Evolutionary conservation across 2,888 invertebrate genomes (phyloP).

Genomic region (Hesperia comma): DNA sequence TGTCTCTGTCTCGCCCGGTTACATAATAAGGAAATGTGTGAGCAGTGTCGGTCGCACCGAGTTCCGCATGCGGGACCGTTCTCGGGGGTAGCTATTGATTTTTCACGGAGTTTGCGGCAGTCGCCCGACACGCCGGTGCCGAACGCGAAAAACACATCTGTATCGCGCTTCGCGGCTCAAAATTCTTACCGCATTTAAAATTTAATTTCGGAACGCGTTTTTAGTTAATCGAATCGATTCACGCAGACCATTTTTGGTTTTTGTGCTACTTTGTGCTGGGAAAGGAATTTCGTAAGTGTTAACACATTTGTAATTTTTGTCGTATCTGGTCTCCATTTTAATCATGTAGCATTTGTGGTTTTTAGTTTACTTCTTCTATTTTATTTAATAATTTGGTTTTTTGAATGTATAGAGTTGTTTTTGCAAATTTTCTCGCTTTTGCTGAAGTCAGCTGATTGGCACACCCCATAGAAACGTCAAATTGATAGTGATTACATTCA

Average conservation of each 20-base stretch:
- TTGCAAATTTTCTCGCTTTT: conserved; percentile 18
- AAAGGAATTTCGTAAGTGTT: conserved; percentile 72
- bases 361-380: conserved; percentile 47
- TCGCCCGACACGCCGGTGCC: conserved; percentile 76
- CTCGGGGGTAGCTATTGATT: conserved; percentile 79
- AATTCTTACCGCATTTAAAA: conserved; percentile 59
- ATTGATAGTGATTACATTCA: conserved; percentile 35
- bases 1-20: conserved; percentile 67
- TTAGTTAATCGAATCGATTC: conserved; percentile 45
- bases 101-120: conserved; percentile 80
- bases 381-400: neutral
- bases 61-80: conserved; percentile 78
- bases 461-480: conserved; percentile 59
- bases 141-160: conserved; percentile 77
- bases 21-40: conserved; percentile 81
- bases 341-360: conserved; percentile 52
- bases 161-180: conserved; percentile 71
- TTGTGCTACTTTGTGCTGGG: conserved; percentile 71
- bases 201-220: conserved; percentile 49
- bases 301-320: conserved; percentile 40
- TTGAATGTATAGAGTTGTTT: neutral
- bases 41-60: conserved; percentile 70
- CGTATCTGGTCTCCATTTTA: conserved; percentile 59
- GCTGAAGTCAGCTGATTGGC: conserved; percentile 64
- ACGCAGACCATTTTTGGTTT: conserved; percentile 47